Base-by-base conservation (phyloP, 1,140 invertebrate species). In the Holotrichia oblita region DNA sequence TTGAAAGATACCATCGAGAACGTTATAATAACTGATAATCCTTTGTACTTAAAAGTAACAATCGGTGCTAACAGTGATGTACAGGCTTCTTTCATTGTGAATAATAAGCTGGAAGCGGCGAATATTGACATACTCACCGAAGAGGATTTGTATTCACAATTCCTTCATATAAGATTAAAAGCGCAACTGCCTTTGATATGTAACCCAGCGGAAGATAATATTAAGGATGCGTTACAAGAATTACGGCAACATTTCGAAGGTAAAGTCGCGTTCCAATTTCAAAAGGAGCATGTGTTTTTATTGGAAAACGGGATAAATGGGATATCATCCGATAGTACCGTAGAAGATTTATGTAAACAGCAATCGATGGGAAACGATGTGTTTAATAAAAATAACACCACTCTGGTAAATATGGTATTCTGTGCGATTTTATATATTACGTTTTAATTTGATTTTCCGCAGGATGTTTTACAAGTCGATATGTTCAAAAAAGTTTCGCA, bases 1-100 rank as follows among this genome's bases (percentile, higher is more conserved):
- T 73, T 78, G 77, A 79, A 44, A 72, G 40, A 44, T 79, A 75
- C 22, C 34, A 81, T 78, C 78, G 79, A 55, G 44, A 83, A 93
- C 84, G 91, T 94, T 81, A 92, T 94, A 85, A 91, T 94, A 77
- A 94, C 93, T 73, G 93, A 94, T 84, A 94, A 94, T 87, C 93
- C 93, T 40, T 87, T 94, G 55, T 87, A 94, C 78, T 86, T 94
- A 34, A 87, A 87, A n/a, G 79, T 90, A 24, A 88, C 88, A 24
- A 76, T 48, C 79, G 72, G 77, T 10, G 80, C 79, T 12, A 83
- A 88, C 73, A 89, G 90, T 78, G 89, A 89, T 20, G 83, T 94
- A 73, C 87, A 90, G 82, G 89, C 92, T 10, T 91, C 91, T 80
- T 91, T 93, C 83, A 89, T 93, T 79, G 90, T 93, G 14, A 93